Conservation (phyloP, 2,888 invertebrate species). For the Callinectes sapidus region DNA sequence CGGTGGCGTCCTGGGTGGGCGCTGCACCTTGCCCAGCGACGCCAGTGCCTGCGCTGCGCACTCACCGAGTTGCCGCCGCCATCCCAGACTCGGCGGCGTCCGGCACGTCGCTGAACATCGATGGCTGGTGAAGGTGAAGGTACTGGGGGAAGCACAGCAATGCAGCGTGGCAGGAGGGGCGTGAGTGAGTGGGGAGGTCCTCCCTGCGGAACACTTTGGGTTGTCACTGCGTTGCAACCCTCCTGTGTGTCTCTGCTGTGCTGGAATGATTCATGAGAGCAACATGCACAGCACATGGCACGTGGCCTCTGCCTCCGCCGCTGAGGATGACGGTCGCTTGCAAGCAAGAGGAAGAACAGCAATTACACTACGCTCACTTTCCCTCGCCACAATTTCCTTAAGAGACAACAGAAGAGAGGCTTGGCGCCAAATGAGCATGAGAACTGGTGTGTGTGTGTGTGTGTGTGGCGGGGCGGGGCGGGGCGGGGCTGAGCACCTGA, state of each 20-base stretch:
- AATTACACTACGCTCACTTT: not conserved
- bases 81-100: not conserved
- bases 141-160: not conserved
- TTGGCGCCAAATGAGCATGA: not conserved
- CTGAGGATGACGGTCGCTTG: not conserved
- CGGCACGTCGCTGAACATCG: not conserved
- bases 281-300: not conserved
- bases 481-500: not conserved
- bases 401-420: not conserved
- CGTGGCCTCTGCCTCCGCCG: not conserved
- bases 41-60: not conserved
- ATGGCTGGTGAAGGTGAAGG: not conserved
- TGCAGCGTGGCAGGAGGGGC: not conserved
- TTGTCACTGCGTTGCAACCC: not conserved
- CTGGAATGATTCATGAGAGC: constrained; percentile 15
- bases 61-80: not conserved
- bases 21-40: not conserved
- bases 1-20: not conserved
- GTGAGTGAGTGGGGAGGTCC: not conserved
- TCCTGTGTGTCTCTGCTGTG: constrained; percentile 3
- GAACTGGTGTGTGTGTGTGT: not conserved
- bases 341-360: constrained; percentile 6
- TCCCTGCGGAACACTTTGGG: not conserved
- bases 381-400: not conserved
- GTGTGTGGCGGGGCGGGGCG: not conserved